Base-by-base conservation (phyloP, 2,797 vertebrate species). In the Setipinna tenuifilis region DNA sequence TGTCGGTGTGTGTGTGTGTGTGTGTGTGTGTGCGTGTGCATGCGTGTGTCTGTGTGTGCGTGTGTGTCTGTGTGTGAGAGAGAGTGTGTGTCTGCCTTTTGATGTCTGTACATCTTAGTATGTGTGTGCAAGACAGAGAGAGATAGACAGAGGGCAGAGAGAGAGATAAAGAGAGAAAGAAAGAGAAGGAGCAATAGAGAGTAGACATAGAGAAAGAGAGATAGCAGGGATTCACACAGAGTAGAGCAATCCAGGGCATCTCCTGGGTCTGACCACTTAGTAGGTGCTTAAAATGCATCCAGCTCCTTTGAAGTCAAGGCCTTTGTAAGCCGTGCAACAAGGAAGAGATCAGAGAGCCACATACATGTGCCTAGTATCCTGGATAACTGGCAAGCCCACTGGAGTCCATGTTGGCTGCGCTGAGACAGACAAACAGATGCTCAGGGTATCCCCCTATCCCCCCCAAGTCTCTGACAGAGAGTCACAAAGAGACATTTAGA, bases 71-170 rank as follows among this genome's bases (percentile, higher is more conserved):
- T 65, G 62, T 28, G 3, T n/a, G 75, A 35, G 75, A 35, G 75
- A 35, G 75, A 35, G 28, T 17, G 12, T 3, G 50, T 9, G 50
- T 54, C 50, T 54, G 28, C n/a, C 28, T 62, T 35, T 44, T 46
- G 83, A 44, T 62, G n/a, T 31, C 9, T 25, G 62, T 0, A 14
- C 12, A 25, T 31, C 9, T 31, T 14, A 17, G 28, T 35, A 28
- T 35, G 28, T 5, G 50, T 3, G 50, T 6, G 85, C 87, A 85
- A 50, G 25, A 46, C 85, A 90, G 86, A 12, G 41, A 9, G 50
- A 14, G 7, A 54, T 31, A 83, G 35, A 89, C 81, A 87, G 86
- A 1, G 84, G 75, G 87, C 1, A 41, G 11, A 35, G 0, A 75
- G 68, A 19, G 6, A 14, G 68, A 71, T 14, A 71, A 25, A 14